Evolutionary conservation across 1,140 invertebrate species (phyloP).

Genomic region (Araneus ventricosus): DNA sequence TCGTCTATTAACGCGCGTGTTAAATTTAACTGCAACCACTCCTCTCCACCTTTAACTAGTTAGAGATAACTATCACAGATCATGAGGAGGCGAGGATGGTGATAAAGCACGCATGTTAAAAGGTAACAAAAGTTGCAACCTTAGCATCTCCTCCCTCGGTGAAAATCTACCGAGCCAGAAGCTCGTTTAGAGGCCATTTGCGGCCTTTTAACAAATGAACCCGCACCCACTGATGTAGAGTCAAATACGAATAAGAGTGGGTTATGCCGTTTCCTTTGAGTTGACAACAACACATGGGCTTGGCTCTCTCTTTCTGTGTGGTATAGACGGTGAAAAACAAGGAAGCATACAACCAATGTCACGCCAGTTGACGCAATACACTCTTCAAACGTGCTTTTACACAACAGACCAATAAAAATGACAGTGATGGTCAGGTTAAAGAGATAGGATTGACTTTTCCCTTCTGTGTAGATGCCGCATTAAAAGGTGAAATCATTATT

Average conservation of each 20-base stretch:
- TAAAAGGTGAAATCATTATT: not conserved
- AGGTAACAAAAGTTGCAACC: not conserved
- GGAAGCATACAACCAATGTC: not conserved
- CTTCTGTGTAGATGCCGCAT: not conserved
- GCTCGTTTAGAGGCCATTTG: constrained; percentile 14
- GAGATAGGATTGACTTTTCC: not conserved
- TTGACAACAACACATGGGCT: constrained; percentile 6
- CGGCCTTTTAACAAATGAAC: not conserved
- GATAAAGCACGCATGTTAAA: not conserved
- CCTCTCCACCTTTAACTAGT: not conserved
- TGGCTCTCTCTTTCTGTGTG: not conserved
- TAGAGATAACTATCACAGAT: constrained; percentile 14
- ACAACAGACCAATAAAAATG: not conserved
- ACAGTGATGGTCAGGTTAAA: not conserved
- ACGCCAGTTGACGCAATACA: not conserved
- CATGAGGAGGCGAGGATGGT: not conserved
- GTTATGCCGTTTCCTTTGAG: not conserved
- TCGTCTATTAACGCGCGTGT: not conserved
- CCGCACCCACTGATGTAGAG: not conserved
- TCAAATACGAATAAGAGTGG: not conserved
- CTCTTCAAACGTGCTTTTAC: not conserved
- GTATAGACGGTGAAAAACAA: not conserved
- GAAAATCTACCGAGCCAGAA: not conserved
- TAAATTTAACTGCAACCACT: not conserved
- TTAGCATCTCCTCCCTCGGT: not conserved